Base-by-base conservation (phyloP, 1,140 invertebrate species). In the Aphaenogaster ashmeadi region DNA sequence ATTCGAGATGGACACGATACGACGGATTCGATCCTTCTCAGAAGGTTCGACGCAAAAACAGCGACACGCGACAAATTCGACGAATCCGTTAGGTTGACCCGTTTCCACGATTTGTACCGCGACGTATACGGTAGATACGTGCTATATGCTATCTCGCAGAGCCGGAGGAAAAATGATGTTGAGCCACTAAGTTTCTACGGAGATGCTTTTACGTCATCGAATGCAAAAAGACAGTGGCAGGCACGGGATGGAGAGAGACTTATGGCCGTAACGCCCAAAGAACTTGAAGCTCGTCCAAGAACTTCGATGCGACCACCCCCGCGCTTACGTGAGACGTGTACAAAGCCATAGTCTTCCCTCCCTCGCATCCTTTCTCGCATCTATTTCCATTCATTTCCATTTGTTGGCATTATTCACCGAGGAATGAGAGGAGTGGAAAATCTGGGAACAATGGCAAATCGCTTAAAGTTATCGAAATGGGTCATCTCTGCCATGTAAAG, bases 311-410 rank as follows among this genome's bases (percentile, higher is more conserved):
- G 13, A 38, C 54, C 41, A 13, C 38, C 66, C 21, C 0, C 36
- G 67, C 41, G 58, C 3, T 71, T 71, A 71, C 60, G 21, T 36
- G 18, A 56, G 67, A 74, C 67, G 27, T 74, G 41, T 83, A 83
- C 41, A 27, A 84, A 44, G 41, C 50, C 44, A 1, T 8, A 15
- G 7, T n/a, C 74, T 62, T 64, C 11, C n/a, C 44, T 52, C 60
- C 6, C 36, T 13, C 13, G 4, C 7, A 6, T 1, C 27, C 56
- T n/a, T 64, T 38, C 41, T 27, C 74, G 83, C 58, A 86, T 86
- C 64, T 62, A 78, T 86, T 79, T 79, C 83, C 83, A 86, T 79
- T 79, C 52, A 86, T 86, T 86, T 86, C 41, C 83, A 66, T 79
- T 86, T 56, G 44, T 56, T 21, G 72, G 15, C 47, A 27, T 47